These are phyloP conservation scores for Aelia acuminata DNA, from an alignment of 2,888 invertebrate genomes.

Conservation along the genomic window DNA sequence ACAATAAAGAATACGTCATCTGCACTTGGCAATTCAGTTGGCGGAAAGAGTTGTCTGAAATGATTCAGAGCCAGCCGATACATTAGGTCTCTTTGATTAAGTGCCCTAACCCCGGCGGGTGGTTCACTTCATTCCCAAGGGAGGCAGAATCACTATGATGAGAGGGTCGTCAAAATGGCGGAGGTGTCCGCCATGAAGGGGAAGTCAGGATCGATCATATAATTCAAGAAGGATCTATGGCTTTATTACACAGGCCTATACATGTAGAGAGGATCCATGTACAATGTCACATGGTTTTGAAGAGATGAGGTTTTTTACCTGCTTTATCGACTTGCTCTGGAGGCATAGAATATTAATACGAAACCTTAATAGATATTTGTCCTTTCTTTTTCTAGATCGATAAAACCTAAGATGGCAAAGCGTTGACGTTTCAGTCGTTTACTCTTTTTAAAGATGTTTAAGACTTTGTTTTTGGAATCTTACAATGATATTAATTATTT, in stretches of 20 bases:
- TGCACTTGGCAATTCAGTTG: slow-evolving; percentile 7
- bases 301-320: no score
- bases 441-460: no score
- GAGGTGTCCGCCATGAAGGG: slow-evolving; percentile 45
- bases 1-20: background rate
- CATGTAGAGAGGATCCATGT: background rate
- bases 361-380: no score
- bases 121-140: slow-evolving; percentile 41
- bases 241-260: background rate
- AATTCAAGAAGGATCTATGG: background rate
- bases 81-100: slow-evolving; percentile 44
- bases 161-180: slow-evolving; percentile 44
- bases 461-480: no score
- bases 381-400: no score
- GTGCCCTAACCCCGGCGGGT: slow-evolving; percentile 29
- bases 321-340: no score
- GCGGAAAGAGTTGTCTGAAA: background rate
- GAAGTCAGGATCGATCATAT: slow-evolving; percentile 23
- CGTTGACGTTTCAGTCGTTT: no score
- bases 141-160: background rate
- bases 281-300: no score
- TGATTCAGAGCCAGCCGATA: background rate
- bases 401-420: no score
- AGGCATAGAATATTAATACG: no score
- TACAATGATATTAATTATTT: no score